Evolutionary conservation across 2,888 invertebrate genomes (phyloP).

Genomic region (Sepiola atlantica): DNA sequence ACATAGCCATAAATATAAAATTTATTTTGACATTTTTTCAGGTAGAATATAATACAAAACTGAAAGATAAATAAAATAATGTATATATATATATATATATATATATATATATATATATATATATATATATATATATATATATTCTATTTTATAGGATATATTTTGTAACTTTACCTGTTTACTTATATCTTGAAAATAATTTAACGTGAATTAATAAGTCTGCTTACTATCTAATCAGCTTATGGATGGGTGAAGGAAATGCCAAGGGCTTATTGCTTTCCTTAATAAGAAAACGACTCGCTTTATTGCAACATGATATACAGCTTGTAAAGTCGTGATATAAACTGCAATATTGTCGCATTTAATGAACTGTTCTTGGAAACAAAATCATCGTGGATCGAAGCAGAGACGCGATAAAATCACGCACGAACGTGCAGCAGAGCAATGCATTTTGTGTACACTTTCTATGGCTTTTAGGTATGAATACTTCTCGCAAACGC

Average conservation of each 20-base stretch:
- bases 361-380: neutral
- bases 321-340: neutral
- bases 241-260: neutral
- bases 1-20: neutral
- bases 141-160: too few species aligned
- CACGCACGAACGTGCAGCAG: neutral
- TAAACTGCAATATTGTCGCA: conserved; percentile 14
- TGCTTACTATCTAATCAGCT: neutral
- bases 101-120: too few species aligned
- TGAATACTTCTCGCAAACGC: neutral
- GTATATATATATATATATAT: too few species aligned
- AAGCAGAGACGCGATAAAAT: neutral
- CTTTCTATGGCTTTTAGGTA: neutral
- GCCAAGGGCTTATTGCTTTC: neutral
- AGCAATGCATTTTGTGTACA: neutral
- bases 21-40: neutral
- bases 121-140: too few species aligned
- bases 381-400: neutral
- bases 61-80: neutral
- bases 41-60: too few species aligned
- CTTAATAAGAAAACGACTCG: neutral
- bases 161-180: neutral
- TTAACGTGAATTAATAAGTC: neutral
- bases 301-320: neutral
- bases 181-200: neutral